Base-by-base conservation (phyloP, 2,888 invertebrate species). In the Pseudococcus longispinus region DNA sequence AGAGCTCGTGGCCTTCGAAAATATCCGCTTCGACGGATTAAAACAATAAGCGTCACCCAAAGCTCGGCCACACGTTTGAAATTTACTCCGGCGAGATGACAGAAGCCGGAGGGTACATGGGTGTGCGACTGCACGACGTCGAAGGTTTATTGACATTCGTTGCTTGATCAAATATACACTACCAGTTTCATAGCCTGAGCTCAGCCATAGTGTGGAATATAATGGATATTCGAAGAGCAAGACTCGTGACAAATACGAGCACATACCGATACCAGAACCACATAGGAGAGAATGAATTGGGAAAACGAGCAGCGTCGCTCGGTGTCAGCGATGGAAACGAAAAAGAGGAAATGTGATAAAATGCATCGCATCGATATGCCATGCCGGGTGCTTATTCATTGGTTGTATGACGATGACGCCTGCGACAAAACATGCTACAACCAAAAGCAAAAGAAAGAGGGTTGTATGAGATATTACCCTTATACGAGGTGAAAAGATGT, bases 121-220 rank as follows among this genome's bases (percentile, higher is more conserved):
- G 77, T 32, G 77, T 42, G 77, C n/a, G 20, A 60, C 60, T 37
- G 37, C 60, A 80, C 77, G 29, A 70, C 29, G 9, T 42, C 42
- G 42, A 29, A 80, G 77, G 77, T 80, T 80, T 80, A 80, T 80
- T 80, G 77, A 80, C 77, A 80, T 80, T 80, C 60, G 60, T 60
- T 2, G 20, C 37, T 42, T 2, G 77, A 80, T 80, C 77, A 42
- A 80, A 80, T 20, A 42, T 80, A 32, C 3, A 32, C 1, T n/a
- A 60, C 15, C 26, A 77, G 37, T 37, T 23, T 8, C 23, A 29
- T 70, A 70, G 29, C 13, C 23, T 13, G 23, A 23, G 23, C 2
- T 13, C n/a, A 20, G 4, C 13, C 74, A 9, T 74, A 2, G 51
- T 51, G 51, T 51, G 3, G 13, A 51, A 51, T 51, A 51, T 15